A percentile compares a stretch with the other conserved stretches of the same genome.
phyloP scores from a whole-genome alignment of 1,140 invertebrate species.

The Diplogasteroides magnus region DNA sequence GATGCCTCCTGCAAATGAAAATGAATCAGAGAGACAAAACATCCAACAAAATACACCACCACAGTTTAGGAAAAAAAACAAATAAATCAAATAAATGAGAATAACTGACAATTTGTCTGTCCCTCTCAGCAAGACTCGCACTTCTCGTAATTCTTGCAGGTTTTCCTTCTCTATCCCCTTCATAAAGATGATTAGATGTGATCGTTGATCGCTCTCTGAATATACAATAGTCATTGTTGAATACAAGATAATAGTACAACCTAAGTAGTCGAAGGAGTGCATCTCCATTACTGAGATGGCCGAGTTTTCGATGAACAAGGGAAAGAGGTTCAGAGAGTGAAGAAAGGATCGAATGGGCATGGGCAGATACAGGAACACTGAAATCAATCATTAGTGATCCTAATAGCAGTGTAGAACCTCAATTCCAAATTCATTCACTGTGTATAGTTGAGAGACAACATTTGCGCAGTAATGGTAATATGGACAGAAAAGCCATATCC shows the following conservation, averaged over 20 bases:
- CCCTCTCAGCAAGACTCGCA: slow-evolving; percentile 22
- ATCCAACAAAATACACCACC: too few relatives aligned
- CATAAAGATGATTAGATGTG: slow-evolving; percentile 22
- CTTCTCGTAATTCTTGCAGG: slow-evolving; percentile 23
- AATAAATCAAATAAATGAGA: background rate
- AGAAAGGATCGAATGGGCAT: slow-evolving; percentile 33
- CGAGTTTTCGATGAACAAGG: slow-evolving; percentile 28
- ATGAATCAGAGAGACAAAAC: too few relatives aligned
- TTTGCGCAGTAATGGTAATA: too few relatives aligned
- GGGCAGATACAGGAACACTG: slow-evolving; percentile 29
- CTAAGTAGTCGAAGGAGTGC: slow-evolving; percentile 20
- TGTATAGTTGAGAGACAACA: too few relatives aligned
- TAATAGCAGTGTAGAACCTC: too few relatives aligned
- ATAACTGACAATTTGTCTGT: background rate
- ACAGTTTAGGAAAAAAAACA: too few relatives aligned
- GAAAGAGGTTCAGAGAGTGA: slow-evolving; percentile 31
- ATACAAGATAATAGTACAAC: slow-evolving; percentile 24
- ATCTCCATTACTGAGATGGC: slow-evolving; percentile 1
- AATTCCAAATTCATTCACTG: too few relatives aligned
- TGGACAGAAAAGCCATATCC: too few relatives aligned
- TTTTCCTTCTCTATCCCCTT: slow-evolving; percentile 15
- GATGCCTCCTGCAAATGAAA: slow-evolving; percentile 6
- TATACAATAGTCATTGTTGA: slow-evolving; percentile 12
- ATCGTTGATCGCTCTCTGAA: slow-evolving; percentile 15
- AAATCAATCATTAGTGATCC: slow-evolving; percentile 26